Base-by-base conservation (phyloP, 2,888 invertebrate species). In the Hyles lineata region DNA sequence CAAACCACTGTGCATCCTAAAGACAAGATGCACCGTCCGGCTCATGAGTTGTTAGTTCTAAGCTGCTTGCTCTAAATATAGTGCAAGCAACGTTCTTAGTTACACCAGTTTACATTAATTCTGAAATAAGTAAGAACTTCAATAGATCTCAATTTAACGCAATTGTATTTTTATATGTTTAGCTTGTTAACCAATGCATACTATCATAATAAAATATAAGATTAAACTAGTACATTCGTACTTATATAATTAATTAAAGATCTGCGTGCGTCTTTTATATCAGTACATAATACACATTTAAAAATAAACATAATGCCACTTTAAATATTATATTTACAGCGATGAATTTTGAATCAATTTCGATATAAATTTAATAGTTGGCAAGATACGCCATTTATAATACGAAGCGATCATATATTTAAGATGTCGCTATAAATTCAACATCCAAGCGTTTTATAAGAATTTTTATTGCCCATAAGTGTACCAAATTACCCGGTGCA, bases 381-480 rank as follows among this genome's bases (percentile, higher is more conserved):
- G 19, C 29, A 67, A 67, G 43, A 67, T 21, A 2, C 15, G 11
- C 21, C 15, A 11, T 67, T 67, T 43, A 67, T 25, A 60, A 25
- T 60, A 23, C 35, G 21, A 67, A 67, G 23, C 43, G 21, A 67
- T 67, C 63, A 43, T 29, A 67, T 43, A 43, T 67, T 67, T 23
- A 43, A 67, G 21, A 67, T 43, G 63, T 43, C 43, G 21, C 43
- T 67, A 43, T 67, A 67, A 43, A 21, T 67, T 62, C n/a, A 15
- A 62, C 29, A 25, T 67, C 43, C 63, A 43, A 67, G 43, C 43
- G 63, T 43, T 62, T 62, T 67, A 67, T 67, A 67, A 43, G 63
- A 67, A 67, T 67, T 67, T 67, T 67, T 67, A 67, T 67, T 43
- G 43, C 43, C 63, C 63, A 43, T 67, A 67, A 67, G 63, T 67